These are phyloP conservation scores for Silurus glanis DNA, from an alignment of 2,113 vertebrate genomes.

Conservation along the genomic window DNA sequence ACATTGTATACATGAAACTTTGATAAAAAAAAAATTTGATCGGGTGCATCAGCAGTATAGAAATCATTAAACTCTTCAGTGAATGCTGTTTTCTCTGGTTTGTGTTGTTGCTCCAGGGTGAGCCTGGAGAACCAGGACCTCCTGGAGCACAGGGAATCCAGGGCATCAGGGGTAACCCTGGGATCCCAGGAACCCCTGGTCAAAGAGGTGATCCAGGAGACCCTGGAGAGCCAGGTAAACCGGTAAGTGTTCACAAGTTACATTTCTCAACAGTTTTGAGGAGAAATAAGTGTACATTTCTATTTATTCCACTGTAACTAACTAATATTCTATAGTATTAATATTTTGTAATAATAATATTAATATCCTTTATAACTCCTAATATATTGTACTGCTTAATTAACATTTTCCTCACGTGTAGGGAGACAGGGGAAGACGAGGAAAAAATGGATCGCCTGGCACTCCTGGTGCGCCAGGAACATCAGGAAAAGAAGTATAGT, in stretches of 20 bases:
- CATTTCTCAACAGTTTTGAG: too few species aligned
- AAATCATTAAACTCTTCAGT: not conserved
- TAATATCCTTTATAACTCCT: too few species aligned
- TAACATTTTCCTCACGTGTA: conserved; percentile 47
- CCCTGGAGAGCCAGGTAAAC: conserved; percentile 73
- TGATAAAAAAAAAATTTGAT: not conserved
- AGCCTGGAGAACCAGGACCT: conserved; percentile 79
- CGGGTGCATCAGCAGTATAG: not conserved
- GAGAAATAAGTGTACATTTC: not conserved
- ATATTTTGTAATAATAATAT: too few species aligned
- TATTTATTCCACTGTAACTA: not conserved
- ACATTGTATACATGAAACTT: not conserved
- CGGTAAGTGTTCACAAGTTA: conserved; percentile 62
- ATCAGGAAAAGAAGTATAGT: conserved; percentile 71
- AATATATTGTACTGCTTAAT: too few species aligned
- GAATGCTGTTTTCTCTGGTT: not conserved
- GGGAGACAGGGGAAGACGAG: conserved; percentile 82
- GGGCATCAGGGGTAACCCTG: conserved; percentile 79
- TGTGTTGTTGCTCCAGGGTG: conserved; percentile 69
- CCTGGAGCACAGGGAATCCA: conserved; percentile 85
- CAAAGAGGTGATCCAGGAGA: conserved; percentile 73
- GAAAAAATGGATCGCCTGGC: conserved; percentile 78
- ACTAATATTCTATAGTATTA: too few species aligned
- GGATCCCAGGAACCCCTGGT: conserved; percentile 77
- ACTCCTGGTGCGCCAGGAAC: conserved; percentile 67